Percentiles rank a stretch among this genome's conserved stretches.
Evolutionary conservation across 2,113 vertebrate genomes (phyloP).

Genomic region (Leucoraja erinaceus): DNA sequence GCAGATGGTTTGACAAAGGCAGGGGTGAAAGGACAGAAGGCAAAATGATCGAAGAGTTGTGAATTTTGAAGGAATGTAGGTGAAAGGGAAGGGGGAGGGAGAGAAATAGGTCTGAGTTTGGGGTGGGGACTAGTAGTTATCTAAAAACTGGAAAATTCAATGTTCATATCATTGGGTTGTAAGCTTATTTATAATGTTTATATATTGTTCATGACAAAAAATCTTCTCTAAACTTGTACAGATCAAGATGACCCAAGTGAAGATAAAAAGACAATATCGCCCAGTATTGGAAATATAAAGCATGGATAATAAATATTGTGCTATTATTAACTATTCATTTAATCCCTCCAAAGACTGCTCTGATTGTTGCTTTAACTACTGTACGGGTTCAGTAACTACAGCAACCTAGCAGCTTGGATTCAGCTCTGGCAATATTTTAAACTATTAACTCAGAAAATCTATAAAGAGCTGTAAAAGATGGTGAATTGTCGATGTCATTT

Average conservation of each 20-base stretch:
- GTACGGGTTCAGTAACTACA: constrained; percentile 21
- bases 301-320: not conserved
- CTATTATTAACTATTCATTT: not conserved
- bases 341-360: constrained; percentile 13
- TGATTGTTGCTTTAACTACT: not conserved
- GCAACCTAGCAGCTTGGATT: constrained; percentile 26
- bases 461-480: constrained; percentile 31
- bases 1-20: too few relatives aligned
- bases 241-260: constrained; percentile 29
- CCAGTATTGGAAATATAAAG: not conserved
- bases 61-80: too few relatives aligned
- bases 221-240: constrained; percentile 39
- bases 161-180: too few relatives aligned
- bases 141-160: too few relatives aligned
- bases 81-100: too few relatives aligned
- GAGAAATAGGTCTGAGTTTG: too few relatives aligned
- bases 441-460: constrained; percentile 26
- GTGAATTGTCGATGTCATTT: constrained; percentile 13
- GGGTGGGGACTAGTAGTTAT: too few relatives aligned
- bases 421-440: not conserved
- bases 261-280: not conserved
- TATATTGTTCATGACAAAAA: not conserved
- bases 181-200: not conserved
- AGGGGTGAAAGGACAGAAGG: too few relatives aligned
- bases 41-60: too few relatives aligned